Evolutionary conservation across 2,888 invertebrate genomes (phyloP).

Genomic region (Gryllus longicercus): DNA sequence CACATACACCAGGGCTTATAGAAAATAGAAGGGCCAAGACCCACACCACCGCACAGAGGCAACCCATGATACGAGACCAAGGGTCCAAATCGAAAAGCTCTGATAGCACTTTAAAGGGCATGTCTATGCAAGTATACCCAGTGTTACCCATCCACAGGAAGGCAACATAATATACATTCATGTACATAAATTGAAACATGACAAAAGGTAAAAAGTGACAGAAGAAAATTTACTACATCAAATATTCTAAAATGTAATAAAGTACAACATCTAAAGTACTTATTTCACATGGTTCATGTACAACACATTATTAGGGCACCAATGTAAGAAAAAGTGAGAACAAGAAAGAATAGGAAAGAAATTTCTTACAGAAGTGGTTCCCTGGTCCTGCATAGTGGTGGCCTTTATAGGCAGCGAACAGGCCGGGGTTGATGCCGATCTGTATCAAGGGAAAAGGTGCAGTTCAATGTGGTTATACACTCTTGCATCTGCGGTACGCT

Average conservation of each 20-base stretch:
- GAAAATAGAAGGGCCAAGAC: too few species aligned
- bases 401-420: constrained; percentile 95
- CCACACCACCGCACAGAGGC: too few species aligned
- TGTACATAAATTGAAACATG: neutral
- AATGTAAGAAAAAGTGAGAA: constrained; percentile 4
- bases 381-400: constrained; percentile 99
- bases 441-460: constrained; percentile 48
- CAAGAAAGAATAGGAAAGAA: constrained; percentile 23
- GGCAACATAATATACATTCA: neutral
- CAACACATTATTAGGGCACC: constrained; percentile 17
- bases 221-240: constrained; percentile 2
- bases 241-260: neutral
- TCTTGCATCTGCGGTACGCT: neutral
- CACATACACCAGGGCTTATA: too few species aligned
- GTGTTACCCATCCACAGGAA: neutral
- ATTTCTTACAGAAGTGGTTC: constrained; percentile 88
- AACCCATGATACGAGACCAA: too few species aligned
- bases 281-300: neutral
- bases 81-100: neutral
- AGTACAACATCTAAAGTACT: neutral
- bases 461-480: neutral
- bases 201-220: neutral
- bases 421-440: constrained; percentile 97
- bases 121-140: neutral
- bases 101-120: neutral